phyloP scores from a whole-genome alignment of 2,797 vertebrate genomes.

The Coregonus suidteri region DNA sequence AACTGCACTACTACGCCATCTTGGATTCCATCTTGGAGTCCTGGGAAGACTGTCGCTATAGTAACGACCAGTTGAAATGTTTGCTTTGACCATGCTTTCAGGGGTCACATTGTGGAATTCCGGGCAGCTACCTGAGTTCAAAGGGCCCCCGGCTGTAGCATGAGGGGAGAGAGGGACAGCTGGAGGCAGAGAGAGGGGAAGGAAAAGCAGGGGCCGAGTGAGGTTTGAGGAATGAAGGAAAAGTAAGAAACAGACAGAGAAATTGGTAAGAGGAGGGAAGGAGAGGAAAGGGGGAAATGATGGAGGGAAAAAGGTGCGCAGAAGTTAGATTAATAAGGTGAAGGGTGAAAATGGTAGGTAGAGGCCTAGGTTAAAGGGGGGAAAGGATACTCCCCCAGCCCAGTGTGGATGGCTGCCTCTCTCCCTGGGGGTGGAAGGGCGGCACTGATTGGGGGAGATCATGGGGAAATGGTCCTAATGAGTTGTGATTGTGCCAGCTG shows the following conservation, averaged over 20 bases:
- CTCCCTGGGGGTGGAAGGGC: slow-evolving; percentile 20
- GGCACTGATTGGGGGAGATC: slow-evolving; percentile 49
- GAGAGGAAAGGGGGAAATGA: slow-evolving; percentile 16
- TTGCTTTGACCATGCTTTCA: slow-evolving; percentile 40
- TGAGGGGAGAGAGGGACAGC: slow-evolving; percentile 9
- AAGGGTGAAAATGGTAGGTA: neutral
- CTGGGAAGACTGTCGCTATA: slow-evolving; percentile 42
- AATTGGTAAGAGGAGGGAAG: neutral
- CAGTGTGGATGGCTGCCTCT: neutral
- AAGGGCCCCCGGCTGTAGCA: slow-evolving; percentile 15
- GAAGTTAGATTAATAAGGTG: neutral
- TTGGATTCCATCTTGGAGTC: too few species aligned
- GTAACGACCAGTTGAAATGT: slow-evolving; percentile 59
- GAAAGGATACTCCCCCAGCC: neutral
- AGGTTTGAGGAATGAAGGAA: neutral
- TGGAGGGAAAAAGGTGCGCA: slow-evolving; percentile 14
- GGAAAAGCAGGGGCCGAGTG: neutral
- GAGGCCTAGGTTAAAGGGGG: neutral
- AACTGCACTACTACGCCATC: too few species aligned
- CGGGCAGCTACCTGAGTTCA: slow-evolving; percentile 60
- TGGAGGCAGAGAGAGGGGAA: neutral
- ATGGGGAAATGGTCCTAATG: slow-evolving; percentile 39
- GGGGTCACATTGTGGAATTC: slow-evolving; percentile 68
- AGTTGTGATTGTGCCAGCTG: slow-evolving; percentile 31
- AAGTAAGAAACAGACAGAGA: neutral